Evolutionary conservation across 2,888 invertebrate genomes (phyloP), one percentile per base, ranked within the genome.

Genomic region (Gasteruption jaculator): DNA sequence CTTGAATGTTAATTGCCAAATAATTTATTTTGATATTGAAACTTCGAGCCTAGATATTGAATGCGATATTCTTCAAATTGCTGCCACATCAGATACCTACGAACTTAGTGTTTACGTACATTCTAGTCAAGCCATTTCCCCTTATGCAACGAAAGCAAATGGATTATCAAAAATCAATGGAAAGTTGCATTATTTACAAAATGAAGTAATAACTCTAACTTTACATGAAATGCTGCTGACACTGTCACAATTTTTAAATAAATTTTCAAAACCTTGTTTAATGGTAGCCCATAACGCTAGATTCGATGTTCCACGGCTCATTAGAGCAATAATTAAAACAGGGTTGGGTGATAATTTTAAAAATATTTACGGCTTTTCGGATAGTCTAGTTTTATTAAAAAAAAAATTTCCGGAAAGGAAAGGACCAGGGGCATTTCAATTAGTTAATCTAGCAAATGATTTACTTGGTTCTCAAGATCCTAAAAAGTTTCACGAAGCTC

Each of bases 21-120:
- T 32, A 32, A n/a, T 40, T 15, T 45, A 45, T 15, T 45, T 45
- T 38, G 42, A 45, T 24, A 11, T 48, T 7, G 43, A 48, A 33
- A 41, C 45, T 14, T 42, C 42, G 22, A 40, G 38, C 18, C 37
- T 48, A 4, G 14, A 27, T n/a, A 27, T 5, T 18, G 25, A 27
- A 14, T 30, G 16, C 5, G 39, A 45, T 21, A 48, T 43, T 32
- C 16, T 37, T 16, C 39, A 48, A 39, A 48, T 48, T 30, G 42
- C 45, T 10, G 42, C 29, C 5, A 26, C 36, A 18, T 38, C 5
- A 18, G 20, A 45, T 14, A 27, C 30, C 8, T 8, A 21, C 10
- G 27, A 16, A 19, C 45, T 37, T 27, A 41, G 35, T 31, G 33
- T 40, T 8, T 48, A 45, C 12, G 26, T 45, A 11, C 22, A 31